A percentile compares a stretch with the other conserved stretches of the same genome.
Evolutionary conservation across 2,888 invertebrate genomes (phyloP).

Genomic region (Galerucella pusilla): DNA sequence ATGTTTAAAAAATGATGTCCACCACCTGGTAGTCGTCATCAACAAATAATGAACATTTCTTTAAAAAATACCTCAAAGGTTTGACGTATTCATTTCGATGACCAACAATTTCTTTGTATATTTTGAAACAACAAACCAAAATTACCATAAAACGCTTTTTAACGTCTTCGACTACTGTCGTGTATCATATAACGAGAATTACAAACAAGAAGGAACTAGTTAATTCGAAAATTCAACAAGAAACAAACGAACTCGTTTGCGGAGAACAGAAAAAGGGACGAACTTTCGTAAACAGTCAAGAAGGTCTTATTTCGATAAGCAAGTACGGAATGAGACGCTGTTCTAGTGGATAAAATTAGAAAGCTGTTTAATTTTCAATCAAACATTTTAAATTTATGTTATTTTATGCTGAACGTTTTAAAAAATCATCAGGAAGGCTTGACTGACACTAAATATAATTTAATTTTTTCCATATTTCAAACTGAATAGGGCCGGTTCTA

Average conservation of each 20-base stretch:
- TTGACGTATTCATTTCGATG: slow-evolving; percentile 13
- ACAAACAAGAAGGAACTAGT: slow-evolving; percentile 25
- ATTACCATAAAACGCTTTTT: slow-evolving; percentile 24
- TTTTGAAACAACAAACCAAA: slow-evolving; percentile 19
- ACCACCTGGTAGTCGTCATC: background rate
- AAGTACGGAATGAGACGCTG: background rate
- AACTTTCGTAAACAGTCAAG: background rate
- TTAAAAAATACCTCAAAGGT: background rate
- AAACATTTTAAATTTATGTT: too few relatives aligned
- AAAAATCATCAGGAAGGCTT: too few relatives aligned
- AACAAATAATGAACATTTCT: background rate
- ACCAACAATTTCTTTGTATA: slow-evolving; percentile 22
- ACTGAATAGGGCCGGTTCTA: too few relatives aligned
- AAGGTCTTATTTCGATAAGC: background rate
- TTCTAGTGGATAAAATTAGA: background rate
- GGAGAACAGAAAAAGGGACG: slow-evolving; percentile 10
- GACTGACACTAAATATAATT: too few relatives aligned
- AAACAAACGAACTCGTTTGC: slow-evolving; percentile 20
- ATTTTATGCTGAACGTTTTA: too few relatives aligned
- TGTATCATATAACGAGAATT: slow-evolving; percentile 17
- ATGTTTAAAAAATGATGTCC: background rate
- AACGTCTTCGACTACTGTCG: slow-evolving; percentile 16
- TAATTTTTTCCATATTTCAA: too few relatives aligned
- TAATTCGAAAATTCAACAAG: slow-evolving; percentile 29
- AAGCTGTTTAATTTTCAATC: too few relatives aligned